phyloP scores from a whole-genome alignment of 2,888 invertebrate species.

The Drosophila algonquin region DNA sequence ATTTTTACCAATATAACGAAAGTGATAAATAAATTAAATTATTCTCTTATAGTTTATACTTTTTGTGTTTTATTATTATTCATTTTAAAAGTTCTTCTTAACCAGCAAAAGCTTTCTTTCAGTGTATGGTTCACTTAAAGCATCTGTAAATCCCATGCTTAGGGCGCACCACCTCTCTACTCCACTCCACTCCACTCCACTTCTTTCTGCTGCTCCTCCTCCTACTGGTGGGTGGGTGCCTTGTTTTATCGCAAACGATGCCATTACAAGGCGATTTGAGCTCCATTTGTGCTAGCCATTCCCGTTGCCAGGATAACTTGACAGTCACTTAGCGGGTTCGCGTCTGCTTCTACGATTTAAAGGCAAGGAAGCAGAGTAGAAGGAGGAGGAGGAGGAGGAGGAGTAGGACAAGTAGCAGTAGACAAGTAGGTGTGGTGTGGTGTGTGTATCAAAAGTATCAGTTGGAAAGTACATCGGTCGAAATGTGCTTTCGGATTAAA shows the following conservation, averaged over 20 bases:
- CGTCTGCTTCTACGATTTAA: slow-evolving; percentile 19
- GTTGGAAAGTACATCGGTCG: slow-evolving; percentile 48
- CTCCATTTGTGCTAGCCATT: slow-evolving; percentile 53
- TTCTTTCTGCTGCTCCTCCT: neutral
- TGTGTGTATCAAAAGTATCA: slow-evolving; percentile 53
- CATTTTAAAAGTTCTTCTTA: neutral
- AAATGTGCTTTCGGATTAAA: slow-evolving; percentile 64
- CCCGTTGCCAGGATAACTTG: slow-evolving; percentile 51
- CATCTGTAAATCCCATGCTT: slow-evolving; percentile 33
- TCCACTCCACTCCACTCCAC: neutral
- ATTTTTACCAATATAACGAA: too few relatives aligned
- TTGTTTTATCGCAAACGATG: slow-evolving; percentile 52
- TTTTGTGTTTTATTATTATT: neutral
- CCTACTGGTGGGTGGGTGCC: neutral
- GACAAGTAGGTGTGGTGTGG: slow-evolving; percentile 8
- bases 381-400: neutral
- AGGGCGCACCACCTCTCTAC: neutral
- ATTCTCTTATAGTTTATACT: neutral
- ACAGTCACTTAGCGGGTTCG: slow-evolving; percentile 56
- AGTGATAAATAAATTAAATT: too few relatives aligned
- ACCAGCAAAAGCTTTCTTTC: neutral
- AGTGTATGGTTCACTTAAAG: slow-evolving; percentile 19
- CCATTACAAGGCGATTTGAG: slow-evolving; percentile 63
- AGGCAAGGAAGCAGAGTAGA: neutral
- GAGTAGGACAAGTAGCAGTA: slow-evolving; percentile 6